A percentile compares a stretch with the other conserved stretches of the same genome.
Evolutionary conservation across 1,140 invertebrate genomes (phyloP).

Genomic region (Maniola jurtina): DNA sequence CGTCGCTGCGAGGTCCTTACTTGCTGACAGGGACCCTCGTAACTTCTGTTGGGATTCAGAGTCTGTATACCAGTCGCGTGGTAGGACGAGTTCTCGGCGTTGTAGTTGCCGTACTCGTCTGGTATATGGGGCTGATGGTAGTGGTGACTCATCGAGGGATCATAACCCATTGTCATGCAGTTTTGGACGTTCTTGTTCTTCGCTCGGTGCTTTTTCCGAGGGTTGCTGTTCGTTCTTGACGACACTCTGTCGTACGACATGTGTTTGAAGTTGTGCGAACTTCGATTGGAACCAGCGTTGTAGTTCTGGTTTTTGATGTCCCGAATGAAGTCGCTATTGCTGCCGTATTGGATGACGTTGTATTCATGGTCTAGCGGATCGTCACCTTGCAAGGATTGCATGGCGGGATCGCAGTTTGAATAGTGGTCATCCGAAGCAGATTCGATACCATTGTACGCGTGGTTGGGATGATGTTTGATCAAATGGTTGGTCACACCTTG

Average conservation of each 20-base stretch:
- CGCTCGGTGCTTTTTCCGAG: constrained; percentile 71
- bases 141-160: constrained; percentile 66
- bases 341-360: constrained; percentile 77
- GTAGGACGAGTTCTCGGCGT: constrained; percentile 74
- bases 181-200: constrained; percentile 76
- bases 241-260: constrained; percentile 76
- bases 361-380: constrained; percentile 77
- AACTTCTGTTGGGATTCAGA: constrained; percentile 72
- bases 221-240: constrained; percentile 75
- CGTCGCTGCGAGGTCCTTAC: constrained; percentile 66
- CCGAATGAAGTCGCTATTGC: constrained; percentile 72
- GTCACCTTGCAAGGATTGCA: constrained; percentile 74
- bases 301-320: constrained; percentile 77
- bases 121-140: constrained; percentile 75
- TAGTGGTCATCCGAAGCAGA: constrained; percentile 77
- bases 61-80: constrained; percentile 76
- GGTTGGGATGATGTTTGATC: constrained; percentile 75
- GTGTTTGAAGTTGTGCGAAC: constrained; percentile 77
- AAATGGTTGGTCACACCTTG: constrained; percentile 76
- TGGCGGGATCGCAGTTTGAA: constrained; percentile 75
- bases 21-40: constrained; percentile 57
- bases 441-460: constrained; percentile 73
- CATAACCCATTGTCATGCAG: constrained; percentile 76
- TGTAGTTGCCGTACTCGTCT: constrained; percentile 72
- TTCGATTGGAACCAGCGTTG: constrained; percentile 69